phyloP scores from a whole-genome alignment of 2,113 vertebrate genomes.

The Saguinus midas region DNA sequence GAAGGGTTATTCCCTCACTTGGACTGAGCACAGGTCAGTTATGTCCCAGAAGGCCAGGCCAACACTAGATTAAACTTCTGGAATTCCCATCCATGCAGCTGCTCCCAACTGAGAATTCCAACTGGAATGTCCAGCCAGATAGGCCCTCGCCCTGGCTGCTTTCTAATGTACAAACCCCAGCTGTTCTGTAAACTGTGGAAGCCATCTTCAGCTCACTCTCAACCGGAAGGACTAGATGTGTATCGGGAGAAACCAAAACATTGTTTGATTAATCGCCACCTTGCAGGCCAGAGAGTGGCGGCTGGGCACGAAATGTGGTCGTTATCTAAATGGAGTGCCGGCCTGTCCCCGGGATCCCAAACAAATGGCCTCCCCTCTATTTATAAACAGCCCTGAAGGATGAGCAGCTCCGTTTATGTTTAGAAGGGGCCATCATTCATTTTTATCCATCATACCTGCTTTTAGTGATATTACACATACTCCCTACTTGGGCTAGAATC shows the following conservation, averaged over 20 bases:
- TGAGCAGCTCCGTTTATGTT: slow-evolving; percentile 87
- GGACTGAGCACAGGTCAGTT: neutral
- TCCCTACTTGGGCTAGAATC: slow-evolving; percentile 83
- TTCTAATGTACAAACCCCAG: slow-evolving; percentile 88
- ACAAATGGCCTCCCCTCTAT: slow-evolving; percentile 85
- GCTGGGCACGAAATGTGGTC: slow-evolving; percentile 87
- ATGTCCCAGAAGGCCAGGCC: neutral
- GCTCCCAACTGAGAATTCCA: slow-evolving; percentile 37
- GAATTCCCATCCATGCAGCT: neutral
- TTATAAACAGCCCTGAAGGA: slow-evolving; percentile 88
- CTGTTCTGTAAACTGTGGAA: slow-evolving; percentile 91
- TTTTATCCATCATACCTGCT: slow-evolving; percentile 89
- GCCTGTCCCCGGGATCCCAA: slow-evolving; percentile 78
- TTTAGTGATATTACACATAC: slow-evolving; percentile 88
- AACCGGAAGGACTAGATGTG: slow-evolving; percentile 92
- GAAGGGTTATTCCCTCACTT: neutral
- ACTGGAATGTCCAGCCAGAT: slow-evolving; percentile 83
- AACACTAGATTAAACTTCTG: neutral
- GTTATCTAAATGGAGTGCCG: slow-evolving; percentile 89
- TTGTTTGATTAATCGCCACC: slow-evolving; percentile 94
- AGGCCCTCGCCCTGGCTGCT: slow-evolving; percentile 81
- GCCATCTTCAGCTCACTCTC: slow-evolving; percentile 87
- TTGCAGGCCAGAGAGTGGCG: slow-evolving; percentile 90
- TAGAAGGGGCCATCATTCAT: slow-evolving; percentile 85
- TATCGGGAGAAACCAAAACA: slow-evolving; percentile 94